phyloP scores from a whole-genome alignment of 2,888 invertebrate species.

The Stramonita haemastoma region DNA sequence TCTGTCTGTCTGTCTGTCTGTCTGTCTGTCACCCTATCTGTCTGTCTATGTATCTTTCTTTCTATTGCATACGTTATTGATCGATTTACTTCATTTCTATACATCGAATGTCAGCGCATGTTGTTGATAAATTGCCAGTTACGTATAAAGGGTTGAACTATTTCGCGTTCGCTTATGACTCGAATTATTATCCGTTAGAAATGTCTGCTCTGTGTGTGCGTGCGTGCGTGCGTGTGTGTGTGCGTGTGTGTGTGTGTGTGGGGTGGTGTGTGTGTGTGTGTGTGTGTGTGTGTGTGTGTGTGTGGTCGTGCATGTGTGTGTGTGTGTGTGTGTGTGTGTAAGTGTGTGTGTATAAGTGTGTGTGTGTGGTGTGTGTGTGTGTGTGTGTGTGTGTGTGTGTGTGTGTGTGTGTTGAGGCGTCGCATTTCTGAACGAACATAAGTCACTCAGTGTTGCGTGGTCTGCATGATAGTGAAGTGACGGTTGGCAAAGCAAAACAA shows the following conservation, averaged over 20 bases:
- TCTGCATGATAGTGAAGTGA: too few species aligned
- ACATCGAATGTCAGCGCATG: neutral
- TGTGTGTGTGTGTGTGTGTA: neutral
- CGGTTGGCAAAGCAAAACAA: too few species aligned
- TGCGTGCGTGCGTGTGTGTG: neutral
- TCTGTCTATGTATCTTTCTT: neutral
- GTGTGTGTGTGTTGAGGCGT: neutral
- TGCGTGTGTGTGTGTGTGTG: neutral
- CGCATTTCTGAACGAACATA: too few species aligned
- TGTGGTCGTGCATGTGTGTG: neutral
- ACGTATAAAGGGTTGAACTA: too few species aligned
- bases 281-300: neutral
- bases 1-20: neutral
- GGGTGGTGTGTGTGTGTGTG: neutral
- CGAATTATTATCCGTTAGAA: too few species aligned
- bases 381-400: neutral
- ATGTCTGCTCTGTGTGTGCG: neutral
- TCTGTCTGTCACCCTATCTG: neutral
- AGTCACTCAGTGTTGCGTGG: too few species aligned
- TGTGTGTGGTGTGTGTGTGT: neutral
- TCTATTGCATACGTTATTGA: neutral
- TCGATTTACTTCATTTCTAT: neutral
- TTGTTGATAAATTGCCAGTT: neutral
- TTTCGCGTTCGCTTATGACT: too few species aligned
- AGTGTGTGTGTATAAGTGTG: neutral